Evolutionary conservation across 2,797 vertebrate species (phyloP).

Genomic region (Netta rufina): DNA sequence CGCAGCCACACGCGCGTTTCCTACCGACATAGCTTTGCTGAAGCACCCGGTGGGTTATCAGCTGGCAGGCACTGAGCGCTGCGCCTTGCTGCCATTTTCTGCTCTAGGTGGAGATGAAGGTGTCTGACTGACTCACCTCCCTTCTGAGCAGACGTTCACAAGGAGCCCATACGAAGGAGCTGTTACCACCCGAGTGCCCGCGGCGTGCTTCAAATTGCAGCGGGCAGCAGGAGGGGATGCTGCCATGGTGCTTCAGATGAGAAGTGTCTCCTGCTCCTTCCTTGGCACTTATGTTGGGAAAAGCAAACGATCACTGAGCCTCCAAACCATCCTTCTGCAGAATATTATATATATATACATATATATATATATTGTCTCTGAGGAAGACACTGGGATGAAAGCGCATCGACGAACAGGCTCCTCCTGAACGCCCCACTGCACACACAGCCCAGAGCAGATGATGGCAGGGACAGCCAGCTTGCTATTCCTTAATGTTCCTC

Average conservation of each 20-base stretch:
- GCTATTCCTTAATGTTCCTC: not conserved
- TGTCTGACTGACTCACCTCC: accelerated
- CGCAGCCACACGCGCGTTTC: not conserved
- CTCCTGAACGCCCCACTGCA: accelerated
- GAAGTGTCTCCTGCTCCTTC: not conserved
- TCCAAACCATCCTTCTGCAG: not conserved
- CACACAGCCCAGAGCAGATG: not conserved
- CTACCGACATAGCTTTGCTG: accelerated
- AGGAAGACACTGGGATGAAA: not conserved
- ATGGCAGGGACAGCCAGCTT: not conserved
- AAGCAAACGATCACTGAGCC: accelerated
- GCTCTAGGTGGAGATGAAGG: accelerated
- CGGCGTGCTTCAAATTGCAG: accelerated
- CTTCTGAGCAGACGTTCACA: not conserved
- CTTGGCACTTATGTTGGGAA: not conserved
- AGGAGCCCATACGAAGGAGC: accelerated
- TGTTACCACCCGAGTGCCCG: not conserved
- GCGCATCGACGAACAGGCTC: accelerated
- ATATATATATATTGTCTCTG: no score
- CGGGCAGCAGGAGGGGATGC: accelerated
- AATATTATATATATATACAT: no score
- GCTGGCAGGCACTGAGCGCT: accelerated
- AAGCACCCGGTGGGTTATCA: accelerated
- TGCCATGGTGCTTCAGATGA: not conserved
- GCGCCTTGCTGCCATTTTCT: accelerated